Evolutionary conservation across 2,888 invertebrate species (phyloP).

Genomic region (Balanococcus diminutus): DNA sequence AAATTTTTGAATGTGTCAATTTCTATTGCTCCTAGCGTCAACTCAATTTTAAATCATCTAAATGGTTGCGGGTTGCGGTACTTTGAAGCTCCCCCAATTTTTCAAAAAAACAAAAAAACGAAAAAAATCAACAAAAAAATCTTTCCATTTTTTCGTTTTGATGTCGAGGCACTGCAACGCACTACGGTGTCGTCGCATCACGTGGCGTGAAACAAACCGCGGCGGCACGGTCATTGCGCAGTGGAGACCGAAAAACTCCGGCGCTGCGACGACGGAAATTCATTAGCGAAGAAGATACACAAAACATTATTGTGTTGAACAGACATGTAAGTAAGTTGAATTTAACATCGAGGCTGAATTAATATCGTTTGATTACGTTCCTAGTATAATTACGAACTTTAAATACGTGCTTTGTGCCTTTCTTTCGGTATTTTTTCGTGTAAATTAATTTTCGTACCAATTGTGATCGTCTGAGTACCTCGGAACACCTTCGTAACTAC

Average conservation of each 20-base stretch:
- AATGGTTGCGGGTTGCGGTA: too few relatives aligned
- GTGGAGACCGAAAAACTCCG: background rate
- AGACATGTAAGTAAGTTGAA: background rate
- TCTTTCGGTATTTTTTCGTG: background rate
- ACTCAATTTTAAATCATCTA: too few relatives aligned
- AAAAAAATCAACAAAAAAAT: too few relatives aligned
- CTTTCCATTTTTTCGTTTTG: too few relatives aligned
- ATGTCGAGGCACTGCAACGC: background rate
- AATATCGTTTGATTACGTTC: background rate
- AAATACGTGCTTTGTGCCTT: background rate
- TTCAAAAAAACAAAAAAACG: background rate
- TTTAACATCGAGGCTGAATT: background rate
- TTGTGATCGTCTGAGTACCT: background rate
- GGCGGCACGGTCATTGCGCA: background rate
- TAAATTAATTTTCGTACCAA: background rate
- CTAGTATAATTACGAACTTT: background rate
- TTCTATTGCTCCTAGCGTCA: too few relatives aligned
- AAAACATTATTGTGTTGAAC: background rate
- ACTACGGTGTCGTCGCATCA: background rate
- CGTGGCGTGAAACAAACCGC: background rate
- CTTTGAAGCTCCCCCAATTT: too few relatives aligned
- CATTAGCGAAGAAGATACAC: background rate
- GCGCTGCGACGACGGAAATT: background rate
- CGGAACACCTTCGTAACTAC: background rate
- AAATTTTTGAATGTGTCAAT: too few relatives aligned